phyloP scores from a whole-genome alignment of 2,888 invertebrate species.

The Protonemura montana region DNA sequence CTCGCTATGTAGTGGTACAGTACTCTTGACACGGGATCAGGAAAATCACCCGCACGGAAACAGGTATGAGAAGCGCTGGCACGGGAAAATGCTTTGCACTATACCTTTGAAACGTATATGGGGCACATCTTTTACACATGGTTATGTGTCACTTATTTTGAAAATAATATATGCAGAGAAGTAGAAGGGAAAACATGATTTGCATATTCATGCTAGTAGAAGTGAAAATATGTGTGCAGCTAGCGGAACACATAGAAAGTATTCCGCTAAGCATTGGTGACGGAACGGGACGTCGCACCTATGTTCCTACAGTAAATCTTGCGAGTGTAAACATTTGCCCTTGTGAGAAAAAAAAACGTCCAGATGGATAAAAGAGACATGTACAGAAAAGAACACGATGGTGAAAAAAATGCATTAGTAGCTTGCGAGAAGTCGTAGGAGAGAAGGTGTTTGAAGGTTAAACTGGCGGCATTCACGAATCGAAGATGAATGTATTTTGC shows the following conservation, averaged over 20 bases:
- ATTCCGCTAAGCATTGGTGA: neutral
- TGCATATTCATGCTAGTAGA: neutral
- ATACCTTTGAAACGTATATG: neutral
- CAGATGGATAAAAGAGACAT: neutral
- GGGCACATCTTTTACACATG: conserved; percentile 7
- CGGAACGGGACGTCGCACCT: neutral
- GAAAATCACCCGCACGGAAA: neutral
- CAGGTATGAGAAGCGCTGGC: neutral
- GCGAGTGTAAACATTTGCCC: neutral
- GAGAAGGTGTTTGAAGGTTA: neutral
- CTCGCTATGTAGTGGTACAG: neutral
- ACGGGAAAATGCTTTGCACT: neutral
- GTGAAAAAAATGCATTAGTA: neutral
- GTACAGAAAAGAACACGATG: neutral
- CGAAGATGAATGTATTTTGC: neutral
- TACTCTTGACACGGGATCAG: neutral
- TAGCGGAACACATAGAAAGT: neutral
- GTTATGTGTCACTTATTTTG: neutral
- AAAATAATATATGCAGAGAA: neutral
- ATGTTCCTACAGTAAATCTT: neutral
- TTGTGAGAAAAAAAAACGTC: neutral
- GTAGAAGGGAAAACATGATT: neutral
- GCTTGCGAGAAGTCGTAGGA: neutral
- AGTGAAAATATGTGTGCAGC: neutral
- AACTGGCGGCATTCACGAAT: neutral